Evolutionary conservation across 2,888 invertebrate species (phyloP), one percentile per base, ranked within the genome.

Genomic region (Papilio protenor): DNA sequence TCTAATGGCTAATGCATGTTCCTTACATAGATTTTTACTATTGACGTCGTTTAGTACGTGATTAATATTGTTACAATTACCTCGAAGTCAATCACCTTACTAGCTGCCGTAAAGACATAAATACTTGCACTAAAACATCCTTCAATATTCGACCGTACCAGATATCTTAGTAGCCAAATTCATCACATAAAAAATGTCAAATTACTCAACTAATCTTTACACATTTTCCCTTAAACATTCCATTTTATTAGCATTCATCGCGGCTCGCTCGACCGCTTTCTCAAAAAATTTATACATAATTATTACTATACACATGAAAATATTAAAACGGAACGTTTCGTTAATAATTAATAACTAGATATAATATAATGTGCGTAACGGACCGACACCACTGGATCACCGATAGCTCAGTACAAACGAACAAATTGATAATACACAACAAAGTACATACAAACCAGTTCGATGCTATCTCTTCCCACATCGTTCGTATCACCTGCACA

Each of bases 241-340:
- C 14, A 70, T 57, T 70, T 59, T 21, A 8, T 59, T 49, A 71
- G 57, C 55, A 55, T 11, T 8, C 40, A 11, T 10, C 52, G 52
- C 55, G 23, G 55, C 18, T 75, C 64, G 23, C 14, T 18, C 66
- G 33, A 52, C 33, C 27, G 66, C 75, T 16, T 40, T 16, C 55
- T 23, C 23, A 55, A 55, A 70, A 70, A 45, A 61, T 61, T 59
- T 76, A 69, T 49, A 72, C 61, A 83, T 85, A 82, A 85, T 88
- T 89, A 91, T 82, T 86, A 84, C 89, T 92, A 91, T 89, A 91
- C 89, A 90, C 91, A 88, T 91, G 90, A 91, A 91, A 90, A 88
- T 89, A 88, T 90, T 87, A 88, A 90, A 92, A 92, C 90, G 86
- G 85, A 91, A 91, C 86, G 80, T 86, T 84, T 84, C 83, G 84